Conservation (phyloP, 2,113 vertebrate species). For the Sorex araneus region DNA sequence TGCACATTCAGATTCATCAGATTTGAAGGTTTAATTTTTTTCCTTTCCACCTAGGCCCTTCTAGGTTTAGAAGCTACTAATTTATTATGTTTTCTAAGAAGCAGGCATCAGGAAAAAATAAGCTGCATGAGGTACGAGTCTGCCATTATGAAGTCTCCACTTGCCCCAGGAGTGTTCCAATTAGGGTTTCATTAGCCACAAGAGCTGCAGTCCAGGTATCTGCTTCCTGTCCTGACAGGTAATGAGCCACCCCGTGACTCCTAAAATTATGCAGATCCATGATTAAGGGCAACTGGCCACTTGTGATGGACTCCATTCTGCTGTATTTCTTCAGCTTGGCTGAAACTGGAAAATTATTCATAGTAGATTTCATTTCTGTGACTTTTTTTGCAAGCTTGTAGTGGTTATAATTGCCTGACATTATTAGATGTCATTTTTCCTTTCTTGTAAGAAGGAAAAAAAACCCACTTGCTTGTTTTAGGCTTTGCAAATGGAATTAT, state of each 20-base stretch:
- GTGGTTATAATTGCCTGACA: background rate
- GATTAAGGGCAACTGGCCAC: background rate
- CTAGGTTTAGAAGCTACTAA: background rate
- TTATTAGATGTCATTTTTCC: slow-evolving; percentile 22
- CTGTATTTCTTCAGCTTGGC: background rate
- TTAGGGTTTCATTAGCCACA: background rate
- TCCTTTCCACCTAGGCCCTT: background rate
- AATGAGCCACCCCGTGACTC: background rate
- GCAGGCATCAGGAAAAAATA: background rate
- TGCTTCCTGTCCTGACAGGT: background rate
- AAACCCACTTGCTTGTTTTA: slow-evolving; percentile 13
- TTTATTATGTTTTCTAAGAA: slow-evolving; percentile 29
- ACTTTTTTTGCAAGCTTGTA: background rate
- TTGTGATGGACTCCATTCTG: background rate
- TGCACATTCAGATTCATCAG: slow-evolving; percentile 28
- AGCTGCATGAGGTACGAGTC: background rate
- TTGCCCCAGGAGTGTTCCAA: background rate
- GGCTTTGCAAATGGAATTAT: slow-evolving; percentile 18
- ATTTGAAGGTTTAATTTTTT: background rate
- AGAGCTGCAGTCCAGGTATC: background rate
- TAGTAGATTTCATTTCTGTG: slow-evolving; percentile 26
- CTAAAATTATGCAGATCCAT: background rate
- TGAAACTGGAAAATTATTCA: background rate
- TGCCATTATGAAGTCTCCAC: background rate
- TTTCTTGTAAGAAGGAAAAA: slow-evolving; percentile 7